phyloP scores from a whole-genome alignment of 2,797 vertebrate genomes.

The Furcifer pardalis region DNA sequence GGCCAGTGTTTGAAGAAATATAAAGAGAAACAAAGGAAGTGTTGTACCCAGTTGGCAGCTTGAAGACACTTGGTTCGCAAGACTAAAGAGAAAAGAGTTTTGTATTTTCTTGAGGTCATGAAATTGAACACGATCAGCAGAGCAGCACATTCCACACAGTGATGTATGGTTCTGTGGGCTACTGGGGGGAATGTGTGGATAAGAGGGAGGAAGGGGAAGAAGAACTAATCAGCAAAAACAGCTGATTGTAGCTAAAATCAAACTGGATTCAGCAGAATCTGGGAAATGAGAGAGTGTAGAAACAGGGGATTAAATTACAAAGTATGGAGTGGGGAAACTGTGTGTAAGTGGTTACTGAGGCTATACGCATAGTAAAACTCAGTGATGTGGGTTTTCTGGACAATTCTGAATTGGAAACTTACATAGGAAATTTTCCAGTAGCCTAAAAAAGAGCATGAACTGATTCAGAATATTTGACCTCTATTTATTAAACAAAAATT shows the following conservation, averaged over 20 bases:
- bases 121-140: slow-evolving; percentile 62
- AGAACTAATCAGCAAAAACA: slow-evolving; percentile 54
- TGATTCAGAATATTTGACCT: too few species aligned
- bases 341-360: neutral
- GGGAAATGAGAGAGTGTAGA: neutral
- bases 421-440: too few species aligned
- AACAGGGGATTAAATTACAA: slow-evolving; percentile 5
- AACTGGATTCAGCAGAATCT: slow-evolving; percentile 51
- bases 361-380: neutral
- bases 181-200: slow-evolving; percentile 37
- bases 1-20: neutral
- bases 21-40: slow-evolving; percentile 47
- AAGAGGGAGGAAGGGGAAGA: slow-evolving; percentile 3
- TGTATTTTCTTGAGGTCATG: slow-evolving; percentile 57
- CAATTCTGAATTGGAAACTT: too few species aligned
- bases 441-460: too few species aligned
- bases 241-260: slow-evolving; percentile 64
- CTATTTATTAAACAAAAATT: too few species aligned
- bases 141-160: slow-evolving; percentile 63
- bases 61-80: slow-evolving; percentile 21
- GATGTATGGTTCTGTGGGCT: slow-evolving; percentile 54
- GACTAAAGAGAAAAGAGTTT: slow-evolving; percentile 60
- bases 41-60: slow-evolving; percentile 12
- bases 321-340: rapidly evolving
- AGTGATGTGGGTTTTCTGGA: neutral